These are phyloP conservation scores for Sebastes dallii DNA, from an alignment of 2,797 vertebrate species.

Conservation along the genomic window DNA sequence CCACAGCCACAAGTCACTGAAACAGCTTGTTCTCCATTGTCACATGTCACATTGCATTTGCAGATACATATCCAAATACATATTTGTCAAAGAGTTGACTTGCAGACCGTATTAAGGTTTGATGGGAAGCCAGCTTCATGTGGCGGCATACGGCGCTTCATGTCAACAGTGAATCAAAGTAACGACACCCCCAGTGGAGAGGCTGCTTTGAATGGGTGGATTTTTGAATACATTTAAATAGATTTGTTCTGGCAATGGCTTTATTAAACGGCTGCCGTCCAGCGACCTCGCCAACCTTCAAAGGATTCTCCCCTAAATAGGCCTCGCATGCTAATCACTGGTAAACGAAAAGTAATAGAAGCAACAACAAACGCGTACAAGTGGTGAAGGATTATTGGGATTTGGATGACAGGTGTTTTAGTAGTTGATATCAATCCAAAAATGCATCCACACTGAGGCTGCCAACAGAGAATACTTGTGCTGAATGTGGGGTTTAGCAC, in stretches of 20 bases:
- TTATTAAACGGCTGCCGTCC: constrained; percentile 16
- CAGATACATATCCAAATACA: background rate
- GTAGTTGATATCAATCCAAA: constrained; percentile 1
- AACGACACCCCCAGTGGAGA: background rate
- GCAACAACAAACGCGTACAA: constrained; percentile 4
- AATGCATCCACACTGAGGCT: background rate
- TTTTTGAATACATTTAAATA: constrained; percentile 55
- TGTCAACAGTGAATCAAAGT: constrained; percentile 13
- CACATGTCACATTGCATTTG: background rate
- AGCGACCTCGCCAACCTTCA: constrained; percentile 34
- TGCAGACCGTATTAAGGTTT: background rate
- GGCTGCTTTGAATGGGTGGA: constrained; percentile 29
- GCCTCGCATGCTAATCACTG: constrained; percentile 11
- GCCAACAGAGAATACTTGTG: background rate
- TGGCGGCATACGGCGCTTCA: background rate
- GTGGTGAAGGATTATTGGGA: background rate
- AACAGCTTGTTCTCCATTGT: background rate
- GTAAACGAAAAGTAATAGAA: constrained; percentile 11
- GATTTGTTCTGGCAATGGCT: constrained; percentile 12
- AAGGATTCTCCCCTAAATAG: constrained; percentile 2
- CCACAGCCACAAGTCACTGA: background rate
- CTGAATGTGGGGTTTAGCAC: background rate
- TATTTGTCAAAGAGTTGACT: constrained; percentile 3
- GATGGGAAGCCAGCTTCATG: background rate
- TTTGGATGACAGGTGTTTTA: constrained; percentile 11